Evolutionary conservation across 2,113 vertebrate species (phyloP), one percentile per base, ranked within the genome.

Genomic region (Poeciliopsis retropinna): DNA sequence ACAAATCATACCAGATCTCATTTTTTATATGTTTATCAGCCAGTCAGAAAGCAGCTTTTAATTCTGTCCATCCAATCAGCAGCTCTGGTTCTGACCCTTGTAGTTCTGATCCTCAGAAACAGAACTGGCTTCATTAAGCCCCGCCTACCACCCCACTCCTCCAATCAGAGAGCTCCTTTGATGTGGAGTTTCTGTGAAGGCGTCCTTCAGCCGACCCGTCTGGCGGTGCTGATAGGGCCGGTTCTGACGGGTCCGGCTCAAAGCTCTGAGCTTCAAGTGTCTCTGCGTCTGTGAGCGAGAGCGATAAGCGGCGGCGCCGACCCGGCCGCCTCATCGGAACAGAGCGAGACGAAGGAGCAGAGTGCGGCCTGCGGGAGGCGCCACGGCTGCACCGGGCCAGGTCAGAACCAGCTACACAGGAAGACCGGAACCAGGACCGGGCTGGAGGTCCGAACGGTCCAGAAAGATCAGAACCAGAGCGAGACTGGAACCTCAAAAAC

Each of bases 141-240:
- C 31, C 13, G 3, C 47, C 68, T 37, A 0, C 57, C 8, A 12
- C 37, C 39, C 17, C 44, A 39, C 62, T 47, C 75, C 11, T 29
- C 75, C 62, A 77, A 60, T 71, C 61, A 65, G 25, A 60, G 27
- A 25, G 64, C 15, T 78, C 69, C 8, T 37, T 14, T 29, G 27
- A 29, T 29, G 65, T 4, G 29, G 39, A 64, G 60, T 44, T 63
- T 51, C 8, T 44, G 57, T 63, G 71, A 64, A 32, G 29, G 29
- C 51, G 62, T 73, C 41, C 30, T 73, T 54, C 60, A 39, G 19
- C 31, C 13, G 13, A 15, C 11, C n/a, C 62, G 54, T 30, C 71
- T 73, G 71, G 22, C 14, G 30, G 14, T 5, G 32, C 72, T 66
- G 72, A 74, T 74, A 66, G 47, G 31, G 63, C 1, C 28, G 12